Percentiles rank a stretch among this genome's conserved stretches.
Conservation (phyloP, 2,113 vertebrate genomes). For the Labeo rohita region DNA sequence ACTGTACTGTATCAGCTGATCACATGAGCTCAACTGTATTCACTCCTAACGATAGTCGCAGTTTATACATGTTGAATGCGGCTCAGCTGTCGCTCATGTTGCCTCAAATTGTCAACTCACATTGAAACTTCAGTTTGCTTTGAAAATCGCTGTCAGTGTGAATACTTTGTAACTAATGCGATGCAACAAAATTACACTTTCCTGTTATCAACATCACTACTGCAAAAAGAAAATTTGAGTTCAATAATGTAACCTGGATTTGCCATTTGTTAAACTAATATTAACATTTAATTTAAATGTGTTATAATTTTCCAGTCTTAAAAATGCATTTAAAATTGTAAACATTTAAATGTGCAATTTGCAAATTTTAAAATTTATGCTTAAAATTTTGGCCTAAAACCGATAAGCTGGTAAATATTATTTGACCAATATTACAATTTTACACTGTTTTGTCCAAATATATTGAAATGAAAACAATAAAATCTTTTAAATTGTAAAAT, state of each 20-base stretch:
- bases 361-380: neutral
- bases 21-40: neutral
- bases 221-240: neutral
- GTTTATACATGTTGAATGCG: neutral
- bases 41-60: neutral
- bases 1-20: neutral
- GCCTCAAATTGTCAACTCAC: neutral
- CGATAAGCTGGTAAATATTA: neutral
- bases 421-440: neutral
- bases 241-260: no score
- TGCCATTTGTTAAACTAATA: neutral
- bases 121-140: neutral
- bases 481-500: no score
- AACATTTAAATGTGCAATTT: neutral
- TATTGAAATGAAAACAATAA: neutral
- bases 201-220: neutral
- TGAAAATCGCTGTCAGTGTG: slow-evolving; percentile 18
- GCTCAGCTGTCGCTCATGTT: neutral
- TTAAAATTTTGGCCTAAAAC: neutral
- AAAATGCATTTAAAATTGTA: neutral
- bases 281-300: neutral
- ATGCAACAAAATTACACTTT: neutral
- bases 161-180: neutral
- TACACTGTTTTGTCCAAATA: neutral
- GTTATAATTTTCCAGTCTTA: neutral